These are phyloP conservation scores for Nasonia vitripennis DNA, from an alignment of 1,140 invertebrate species.

Conservation along the genomic window DNA sequence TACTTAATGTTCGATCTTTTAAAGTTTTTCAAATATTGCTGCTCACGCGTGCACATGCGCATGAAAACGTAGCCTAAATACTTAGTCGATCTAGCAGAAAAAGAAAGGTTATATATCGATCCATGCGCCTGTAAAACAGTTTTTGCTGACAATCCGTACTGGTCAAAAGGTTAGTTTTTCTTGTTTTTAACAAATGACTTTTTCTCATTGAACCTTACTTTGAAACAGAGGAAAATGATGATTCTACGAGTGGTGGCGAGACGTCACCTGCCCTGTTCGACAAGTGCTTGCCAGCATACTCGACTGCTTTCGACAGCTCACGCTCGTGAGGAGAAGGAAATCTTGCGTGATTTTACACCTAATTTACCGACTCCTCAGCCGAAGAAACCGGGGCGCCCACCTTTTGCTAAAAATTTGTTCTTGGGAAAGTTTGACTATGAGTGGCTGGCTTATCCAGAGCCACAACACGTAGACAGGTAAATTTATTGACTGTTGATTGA, in stretches of 20 bases:
- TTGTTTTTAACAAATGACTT: not conserved
- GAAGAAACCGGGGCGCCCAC: slow-evolving; percentile 72
- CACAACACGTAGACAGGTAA: slow-evolving; percentile 75
- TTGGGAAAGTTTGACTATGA: slow-evolving; percentile 77
- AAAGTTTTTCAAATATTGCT: too few species aligned
- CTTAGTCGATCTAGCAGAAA: too few species aligned
- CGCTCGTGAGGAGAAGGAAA: slow-evolving; percentile 35
- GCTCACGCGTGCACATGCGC: too few species aligned
- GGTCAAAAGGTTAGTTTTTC: not conserved
- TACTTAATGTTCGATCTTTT: too few species aligned
- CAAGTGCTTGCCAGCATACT: slow-evolving; percentile 20
- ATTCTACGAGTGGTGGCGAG: slow-evolving; percentile 17
- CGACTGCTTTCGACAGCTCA: slow-evolving; percentile 37
- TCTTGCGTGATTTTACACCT: slow-evolving; percentile 15
- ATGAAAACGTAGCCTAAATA: too few species aligned
- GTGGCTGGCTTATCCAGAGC: slow-evolving; percentile 80
- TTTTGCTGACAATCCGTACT: too few species aligned
- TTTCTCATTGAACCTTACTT: not conserved
- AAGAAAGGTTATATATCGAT: too few species aligned
- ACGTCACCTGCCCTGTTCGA: slow-evolving; percentile 20
- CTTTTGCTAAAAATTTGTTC: slow-evolving; percentile 81
- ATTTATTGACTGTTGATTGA: not conserved
- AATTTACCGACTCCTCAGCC: slow-evolving; percentile 53
- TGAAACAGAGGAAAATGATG: slow-evolving; percentile 50
- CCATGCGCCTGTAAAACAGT: too few species aligned